These are phyloP conservation scores for Ephestia elutella DNA, from an alignment of 1,140 invertebrate genomes.

Conservation along the genomic window DNA sequence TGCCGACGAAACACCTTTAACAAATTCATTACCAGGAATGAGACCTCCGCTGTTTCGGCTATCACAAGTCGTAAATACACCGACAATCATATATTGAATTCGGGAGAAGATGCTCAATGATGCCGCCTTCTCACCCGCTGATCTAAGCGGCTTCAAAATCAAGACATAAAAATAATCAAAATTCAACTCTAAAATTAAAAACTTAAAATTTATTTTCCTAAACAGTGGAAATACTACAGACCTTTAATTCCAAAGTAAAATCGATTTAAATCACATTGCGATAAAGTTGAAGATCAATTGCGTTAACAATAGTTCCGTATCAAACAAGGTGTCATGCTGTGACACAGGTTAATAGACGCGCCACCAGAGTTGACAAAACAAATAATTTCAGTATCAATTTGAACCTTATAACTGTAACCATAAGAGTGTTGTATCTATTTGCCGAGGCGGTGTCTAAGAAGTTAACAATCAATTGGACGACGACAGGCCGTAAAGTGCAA, in stretches of 20 bases:
- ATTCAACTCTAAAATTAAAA: background rate
- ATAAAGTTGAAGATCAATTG: background rate
- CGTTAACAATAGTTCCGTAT: background rate
- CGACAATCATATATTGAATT: background rate
- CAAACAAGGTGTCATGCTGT: conserved; percentile 1
- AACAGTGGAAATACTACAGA: background rate
- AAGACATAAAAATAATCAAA: background rate
- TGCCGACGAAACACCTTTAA: conserved; percentile 3
- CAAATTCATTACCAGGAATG: conserved; percentile 3
- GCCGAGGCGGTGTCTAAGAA: background rate
- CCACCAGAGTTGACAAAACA: conserved; percentile 3
- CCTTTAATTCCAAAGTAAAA: too few species aligned
- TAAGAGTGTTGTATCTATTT: background rate
- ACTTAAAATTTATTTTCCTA: background rate
- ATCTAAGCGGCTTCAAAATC: background rate
- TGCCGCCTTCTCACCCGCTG: background rate
- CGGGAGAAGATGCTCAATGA: background rate
- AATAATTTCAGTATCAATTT: background rate
- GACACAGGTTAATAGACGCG: background rate
- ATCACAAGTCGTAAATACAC: background rate
- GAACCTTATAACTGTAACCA: background rate
- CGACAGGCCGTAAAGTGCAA: background rate
- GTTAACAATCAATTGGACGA: conserved; percentile 1
- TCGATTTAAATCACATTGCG: too few species aligned
- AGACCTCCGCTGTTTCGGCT: background rate